Evolutionary conservation across 2,888 invertebrate genomes (phyloP), one percentile per base, ranked within the genome.

Genomic region (Deilephila elpenor): DNA sequence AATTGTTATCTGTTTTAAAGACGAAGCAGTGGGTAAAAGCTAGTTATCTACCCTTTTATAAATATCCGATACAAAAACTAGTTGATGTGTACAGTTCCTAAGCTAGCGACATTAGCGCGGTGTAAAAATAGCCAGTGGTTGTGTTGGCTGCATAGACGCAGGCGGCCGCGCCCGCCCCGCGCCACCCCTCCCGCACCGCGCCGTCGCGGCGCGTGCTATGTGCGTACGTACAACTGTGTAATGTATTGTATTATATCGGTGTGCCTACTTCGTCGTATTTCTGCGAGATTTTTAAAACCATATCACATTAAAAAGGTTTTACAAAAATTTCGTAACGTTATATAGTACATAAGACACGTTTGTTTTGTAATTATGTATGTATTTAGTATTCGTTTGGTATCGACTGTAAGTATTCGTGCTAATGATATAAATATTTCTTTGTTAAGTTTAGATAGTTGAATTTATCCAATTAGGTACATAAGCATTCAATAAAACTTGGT

Each of bases 41-140:
- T 37, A 0, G 8, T 11, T 2, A 62, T 17, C 5, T 32, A 34
- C 34, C 8, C 34, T 19, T 8, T 19, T 61, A 19, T 32, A 59
- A 59, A 20, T 20, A 59, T 20, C 29, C 19, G 17, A 34, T 37
- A 62, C n/a, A 62, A 37, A 44, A 11, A 44, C 44, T 44, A 44
- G 34, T n/a, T n/a, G 11, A 64, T 62, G 64, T 64, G 64, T 64
- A 64, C 37, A 64, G 1, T 44, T 37, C 64, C 44, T 64, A 64
- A 37, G 37, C 19, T 62, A 37, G 62, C 44, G 64, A 64, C 64
- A 44, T 64, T 44, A 64, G 20, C 25, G 60, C 60, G 14, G 20
- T 19, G 20, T 64, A 64, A 64, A 64, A 64, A 44, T 64, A 64
- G 34, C 62, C 62, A 34, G 37, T 20, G 37, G 44, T 44, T 44